A percentile compares a stretch with the other conserved stretches of the same genome.
phyloP scores from a whole-genome alignment of 2,113 vertebrate genomes.

The Myotis brandtii region DNA sequence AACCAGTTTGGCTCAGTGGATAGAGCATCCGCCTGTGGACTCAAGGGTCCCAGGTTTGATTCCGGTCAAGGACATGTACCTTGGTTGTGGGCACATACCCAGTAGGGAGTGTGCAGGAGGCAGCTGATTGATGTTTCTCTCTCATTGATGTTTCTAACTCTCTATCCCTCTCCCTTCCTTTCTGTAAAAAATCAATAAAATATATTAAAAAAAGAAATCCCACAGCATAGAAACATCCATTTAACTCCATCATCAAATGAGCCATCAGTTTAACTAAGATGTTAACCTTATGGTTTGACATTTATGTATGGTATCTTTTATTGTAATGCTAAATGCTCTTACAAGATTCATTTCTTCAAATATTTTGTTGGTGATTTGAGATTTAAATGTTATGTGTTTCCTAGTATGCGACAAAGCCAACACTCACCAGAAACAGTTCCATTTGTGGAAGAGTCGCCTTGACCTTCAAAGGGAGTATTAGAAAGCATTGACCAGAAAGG shows the following conservation, averaged over 20 bases:
- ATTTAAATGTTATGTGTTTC: background rate
- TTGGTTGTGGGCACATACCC: too few species aligned
- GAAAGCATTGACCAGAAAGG: background rate
- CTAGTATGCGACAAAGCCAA: constrained; percentile 5
- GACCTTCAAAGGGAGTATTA: background rate
- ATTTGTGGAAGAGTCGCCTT: background rate
- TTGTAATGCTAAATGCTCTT: constrained; percentile 1
- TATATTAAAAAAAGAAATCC: background rate
- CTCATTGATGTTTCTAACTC: too few species aligned
- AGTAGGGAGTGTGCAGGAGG: too few species aligned
- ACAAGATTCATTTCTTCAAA: constrained; percentile 1
- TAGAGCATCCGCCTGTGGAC: too few species aligned
- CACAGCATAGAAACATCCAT: background rate
- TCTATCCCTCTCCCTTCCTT: too few species aligned
- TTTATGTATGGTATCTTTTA: background rate
- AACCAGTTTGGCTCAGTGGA: too few species aligned
- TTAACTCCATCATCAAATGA: constrained; percentile 39
- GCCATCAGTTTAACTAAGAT: constrained; percentile 35
- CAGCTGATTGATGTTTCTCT: too few species aligned
- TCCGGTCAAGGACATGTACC: too few species aligned
- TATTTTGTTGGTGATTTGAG: background rate
- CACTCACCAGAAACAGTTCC: background rate
- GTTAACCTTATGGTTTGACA: background rate
- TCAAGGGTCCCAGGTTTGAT: too few species aligned
- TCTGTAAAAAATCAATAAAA: too few species aligned